Percentiles rank a stretch among this genome's conserved stretches.
Conservation (phyloP, 2,888 invertebrate species). For the Phengaris alcon region DNA sequence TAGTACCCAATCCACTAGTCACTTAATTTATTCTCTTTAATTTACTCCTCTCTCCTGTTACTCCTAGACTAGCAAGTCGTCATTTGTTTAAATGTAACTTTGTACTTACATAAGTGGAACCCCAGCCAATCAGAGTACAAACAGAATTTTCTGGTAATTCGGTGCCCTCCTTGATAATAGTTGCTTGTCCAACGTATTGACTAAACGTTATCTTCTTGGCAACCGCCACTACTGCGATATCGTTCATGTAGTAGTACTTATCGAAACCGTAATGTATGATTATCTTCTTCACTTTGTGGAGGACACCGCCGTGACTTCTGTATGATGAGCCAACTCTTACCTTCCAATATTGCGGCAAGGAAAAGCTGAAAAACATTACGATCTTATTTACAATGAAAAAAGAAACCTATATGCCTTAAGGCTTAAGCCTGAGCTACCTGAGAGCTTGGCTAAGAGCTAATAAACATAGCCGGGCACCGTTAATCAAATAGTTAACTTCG, state of each 20-base stretch:
- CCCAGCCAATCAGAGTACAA: constrained; percentile 66
- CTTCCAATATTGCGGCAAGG: constrained; percentile 60
- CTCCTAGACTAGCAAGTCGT: no score
- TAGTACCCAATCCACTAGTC: no score
- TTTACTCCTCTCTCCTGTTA: no score
- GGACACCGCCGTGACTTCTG: constrained; percentile 56
- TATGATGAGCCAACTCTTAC: constrained; percentile 66
- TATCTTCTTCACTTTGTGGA: constrained; percentile 60
- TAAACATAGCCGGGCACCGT: no score
- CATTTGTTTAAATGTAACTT: no score
- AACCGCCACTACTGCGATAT: constrained; percentile 60
- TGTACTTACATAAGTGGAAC: constrained; percentile 55
- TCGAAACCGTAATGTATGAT: constrained; percentile 59
- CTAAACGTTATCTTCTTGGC: constrained; percentile 52
- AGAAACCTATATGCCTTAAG: no score
- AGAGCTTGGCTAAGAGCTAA: no score
- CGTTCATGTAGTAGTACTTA: constrained; percentile 59
- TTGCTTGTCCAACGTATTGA: constrained; percentile 58
- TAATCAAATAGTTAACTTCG: no score
- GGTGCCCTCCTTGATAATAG: constrained; percentile 58
- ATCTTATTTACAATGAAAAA: background rate
- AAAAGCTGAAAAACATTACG: constrained; percentile 52
- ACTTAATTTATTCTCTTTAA: no score
- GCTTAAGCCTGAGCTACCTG: no score
- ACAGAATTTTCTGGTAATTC: constrained; percentile 56